Percentiles rank a stretch among this genome's conserved stretches.
phyloP scores from a whole-genome alignment of 2,888 invertebrate genomes.

The Melieria omissa region DNA sequence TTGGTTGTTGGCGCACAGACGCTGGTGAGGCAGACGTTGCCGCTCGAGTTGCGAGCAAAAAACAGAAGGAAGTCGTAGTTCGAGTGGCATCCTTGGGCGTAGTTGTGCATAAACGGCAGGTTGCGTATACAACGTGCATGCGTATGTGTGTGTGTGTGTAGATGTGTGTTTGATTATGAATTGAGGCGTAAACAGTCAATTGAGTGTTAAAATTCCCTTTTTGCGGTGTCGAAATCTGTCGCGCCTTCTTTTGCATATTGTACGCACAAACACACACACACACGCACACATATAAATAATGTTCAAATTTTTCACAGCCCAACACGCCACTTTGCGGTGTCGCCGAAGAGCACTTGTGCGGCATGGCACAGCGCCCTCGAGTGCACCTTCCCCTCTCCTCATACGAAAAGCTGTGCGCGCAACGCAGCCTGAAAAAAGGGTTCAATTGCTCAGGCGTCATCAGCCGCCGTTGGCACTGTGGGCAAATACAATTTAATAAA shows the following conservation, averaged over 20 bases:
- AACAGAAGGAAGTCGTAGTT: neutral
- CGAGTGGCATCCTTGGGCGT: neutral
- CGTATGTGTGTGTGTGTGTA: conserved; percentile 30
- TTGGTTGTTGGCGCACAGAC: no score
- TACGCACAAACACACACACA: neutral
- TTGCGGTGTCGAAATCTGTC: conserved; percentile 9
- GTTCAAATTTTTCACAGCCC: no score
- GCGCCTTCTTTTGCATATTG: neutral
- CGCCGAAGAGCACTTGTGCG: conserved; percentile 46
- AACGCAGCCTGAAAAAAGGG: conserved; percentile 17
- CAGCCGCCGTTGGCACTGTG: conserved; percentile 32
- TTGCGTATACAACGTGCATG: conserved; percentile 4
- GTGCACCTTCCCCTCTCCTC: neutral
- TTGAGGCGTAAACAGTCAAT: conserved; percentile 62
- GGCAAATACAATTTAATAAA: conserved; percentile 52
- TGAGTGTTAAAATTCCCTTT: conserved; percentile 57
- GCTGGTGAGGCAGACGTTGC: no score
- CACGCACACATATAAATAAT: no score
- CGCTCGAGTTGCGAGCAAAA: neutral
- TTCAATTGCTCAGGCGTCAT: conserved; percentile 19
- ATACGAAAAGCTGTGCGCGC: neutral
- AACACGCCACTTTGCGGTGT: conserved; percentile 45
- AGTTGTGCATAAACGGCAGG: no score
- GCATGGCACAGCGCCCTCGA: neutral
- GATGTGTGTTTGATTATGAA: conserved; percentile 36